These are phyloP conservation scores for Hapalemur alaotrensis DNA, from an alignment of 2,797 vertebrate genomes.

Conservation along the genomic window DNA sequence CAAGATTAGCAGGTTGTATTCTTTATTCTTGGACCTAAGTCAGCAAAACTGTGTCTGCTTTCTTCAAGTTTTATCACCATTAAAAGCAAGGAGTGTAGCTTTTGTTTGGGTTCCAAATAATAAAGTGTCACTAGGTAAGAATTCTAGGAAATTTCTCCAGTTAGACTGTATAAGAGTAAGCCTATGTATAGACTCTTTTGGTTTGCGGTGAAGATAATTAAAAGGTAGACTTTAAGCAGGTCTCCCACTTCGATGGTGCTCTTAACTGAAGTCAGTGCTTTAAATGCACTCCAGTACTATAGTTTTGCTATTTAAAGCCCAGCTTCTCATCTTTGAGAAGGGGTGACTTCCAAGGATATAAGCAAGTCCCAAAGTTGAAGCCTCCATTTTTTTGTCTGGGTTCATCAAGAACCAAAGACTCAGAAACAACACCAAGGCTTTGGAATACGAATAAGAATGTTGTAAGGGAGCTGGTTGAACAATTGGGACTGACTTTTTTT, in stretches of 20 bases:
- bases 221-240: neutral
- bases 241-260: neutral
- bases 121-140: neutral
- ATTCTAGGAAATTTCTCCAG: neutral
- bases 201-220: neutral
- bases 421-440: neutral
- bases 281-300: neutral
- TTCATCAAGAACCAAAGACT: constrained; percentile 35
- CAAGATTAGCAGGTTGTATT: neutral
- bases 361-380: neutral
- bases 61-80: neutral
- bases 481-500: neutral
- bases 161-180: neutral
- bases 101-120: constrained; percentile 4
- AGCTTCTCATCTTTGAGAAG: neutral
- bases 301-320: neutral
- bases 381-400: neutral
- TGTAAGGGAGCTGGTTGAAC: neutral
- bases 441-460: neutral
- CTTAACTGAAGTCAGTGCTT: neutral
- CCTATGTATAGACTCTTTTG: neutral
- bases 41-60: neutral
- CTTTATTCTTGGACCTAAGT: neutral
- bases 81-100: neutral
- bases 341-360: neutral